Evolutionary conservation across 2,113 vertebrate species (phyloP).

Genomic region (Scomber japonicus): DNA sequence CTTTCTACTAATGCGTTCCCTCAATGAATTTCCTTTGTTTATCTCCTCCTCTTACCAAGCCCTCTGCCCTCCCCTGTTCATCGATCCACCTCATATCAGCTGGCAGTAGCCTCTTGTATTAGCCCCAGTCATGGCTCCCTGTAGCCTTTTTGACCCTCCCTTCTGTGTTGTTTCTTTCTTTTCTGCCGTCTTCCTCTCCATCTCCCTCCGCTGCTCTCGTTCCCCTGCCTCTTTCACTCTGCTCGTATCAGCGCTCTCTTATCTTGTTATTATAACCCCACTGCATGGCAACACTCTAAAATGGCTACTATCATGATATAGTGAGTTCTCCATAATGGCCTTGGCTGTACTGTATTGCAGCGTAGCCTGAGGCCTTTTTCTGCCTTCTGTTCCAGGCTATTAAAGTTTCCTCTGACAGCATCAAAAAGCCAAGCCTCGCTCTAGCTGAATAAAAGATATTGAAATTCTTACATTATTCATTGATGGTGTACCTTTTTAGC

Average conservation of each 20-base stretch:
- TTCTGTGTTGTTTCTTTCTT: slow-evolving; percentile 39
- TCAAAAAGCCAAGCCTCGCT: slow-evolving; percentile 60
- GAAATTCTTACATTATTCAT: slow-evolving; percentile 82
- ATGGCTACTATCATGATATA: slow-evolving; percentile 80
- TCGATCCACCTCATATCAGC: slow-evolving; percentile 62
- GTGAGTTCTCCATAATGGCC: slow-evolving; percentile 80
- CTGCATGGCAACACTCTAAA: slow-evolving; percentile 78
- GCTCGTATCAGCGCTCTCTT: slow-evolving; percentile 70
- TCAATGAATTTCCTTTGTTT: slow-evolving; percentile 22
- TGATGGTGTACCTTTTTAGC: slow-evolving; percentile 35
- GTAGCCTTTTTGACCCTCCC: slow-evolving; percentile 51
- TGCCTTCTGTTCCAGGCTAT: slow-evolving; percentile 75
- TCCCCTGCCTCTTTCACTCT: slow-evolving; percentile 33
- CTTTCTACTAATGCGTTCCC: neutral
- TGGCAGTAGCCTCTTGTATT: slow-evolving; percentile 49
- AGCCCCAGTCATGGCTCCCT: slow-evolving; percentile 56
- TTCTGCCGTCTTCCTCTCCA: slow-evolving; percentile 19
- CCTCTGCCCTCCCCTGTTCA: slow-evolving; percentile 39
- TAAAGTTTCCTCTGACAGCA: slow-evolving; percentile 78
- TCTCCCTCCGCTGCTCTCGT: slow-evolving; percentile 42
- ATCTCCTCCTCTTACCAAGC: slow-evolving; percentile 39
- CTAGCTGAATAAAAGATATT: slow-evolving; percentile 75
- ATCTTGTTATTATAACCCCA: slow-evolving; percentile 86
- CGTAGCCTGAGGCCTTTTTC: slow-evolving; percentile 64
- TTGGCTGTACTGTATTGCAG: slow-evolving; percentile 62